phyloP scores from a whole-genome alignment of 1,140 invertebrate species.

The Temnothorax nylanderi region DNA sequence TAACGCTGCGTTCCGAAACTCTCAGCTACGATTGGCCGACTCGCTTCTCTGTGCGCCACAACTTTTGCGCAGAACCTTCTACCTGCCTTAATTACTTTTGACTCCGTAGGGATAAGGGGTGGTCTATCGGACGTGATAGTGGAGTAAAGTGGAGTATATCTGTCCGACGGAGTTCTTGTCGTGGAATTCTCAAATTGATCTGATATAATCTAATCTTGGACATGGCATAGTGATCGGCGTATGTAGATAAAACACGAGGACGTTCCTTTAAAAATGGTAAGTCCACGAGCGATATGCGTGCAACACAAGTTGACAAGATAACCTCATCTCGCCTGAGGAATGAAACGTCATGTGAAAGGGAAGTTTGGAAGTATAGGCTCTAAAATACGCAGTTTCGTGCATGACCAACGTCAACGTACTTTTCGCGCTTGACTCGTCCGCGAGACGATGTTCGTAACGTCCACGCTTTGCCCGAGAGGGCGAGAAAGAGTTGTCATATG shows the following conservation, averaged over 20 bases:
- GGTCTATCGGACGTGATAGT: neutral
- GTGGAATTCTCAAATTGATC: neutral
- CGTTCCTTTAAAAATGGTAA: constrained; percentile 50
- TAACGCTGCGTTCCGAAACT: too few relatives aligned
- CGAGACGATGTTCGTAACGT: neutral
- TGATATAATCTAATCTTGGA: neutral
- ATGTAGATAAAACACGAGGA: constrained; percentile 19
- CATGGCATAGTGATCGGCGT: neutral
- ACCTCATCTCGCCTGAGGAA: constrained; percentile 11
- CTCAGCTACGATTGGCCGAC: neutral
- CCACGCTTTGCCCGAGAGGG: neutral
- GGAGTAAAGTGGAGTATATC: neutral
- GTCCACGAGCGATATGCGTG: neutral
- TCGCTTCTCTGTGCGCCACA: neutral
- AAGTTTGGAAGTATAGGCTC: neutral
- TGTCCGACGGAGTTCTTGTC: neutral
- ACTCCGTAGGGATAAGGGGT: neutral
- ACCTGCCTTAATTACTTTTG: neutral
- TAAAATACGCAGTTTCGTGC: neutral
- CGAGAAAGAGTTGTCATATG: constrained; percentile 7
- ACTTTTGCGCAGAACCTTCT: neutral
- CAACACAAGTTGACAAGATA: neutral
- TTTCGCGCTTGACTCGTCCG: neutral
- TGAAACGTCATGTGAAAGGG: neutral
- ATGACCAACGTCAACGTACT: neutral